Evolutionary conservation across 2,888 invertebrate species (phyloP).

Genomic region (Embidobia sp.): DNA sequence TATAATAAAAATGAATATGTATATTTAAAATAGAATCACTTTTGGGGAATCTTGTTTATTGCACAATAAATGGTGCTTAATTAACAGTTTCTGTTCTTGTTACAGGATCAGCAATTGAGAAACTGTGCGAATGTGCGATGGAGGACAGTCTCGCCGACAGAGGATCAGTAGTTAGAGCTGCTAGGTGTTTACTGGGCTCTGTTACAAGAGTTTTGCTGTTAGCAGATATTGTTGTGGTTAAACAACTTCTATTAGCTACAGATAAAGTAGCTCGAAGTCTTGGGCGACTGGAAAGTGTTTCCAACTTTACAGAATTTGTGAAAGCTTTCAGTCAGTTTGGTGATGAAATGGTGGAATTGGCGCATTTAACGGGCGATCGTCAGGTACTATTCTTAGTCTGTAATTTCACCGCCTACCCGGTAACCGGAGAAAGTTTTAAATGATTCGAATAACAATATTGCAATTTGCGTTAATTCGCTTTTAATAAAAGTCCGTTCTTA

Average conservation of each 20-base stretch:
- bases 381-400: constrained; percentile 79
- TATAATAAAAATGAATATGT: too few relatives aligned
- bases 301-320: constrained; percentile 98
- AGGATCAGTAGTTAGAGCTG: constrained; percentile 92
- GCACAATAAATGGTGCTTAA: too few relatives aligned
- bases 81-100: too few relatives aligned
- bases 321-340: constrained; percentile 99
- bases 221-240: constrained; percentile 98
- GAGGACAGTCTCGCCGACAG: constrained; percentile 85
- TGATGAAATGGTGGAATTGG: constrained; percentile 98
- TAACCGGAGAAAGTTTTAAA: too few relatives aligned
- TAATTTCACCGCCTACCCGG: too few relatives aligned
- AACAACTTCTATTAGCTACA: constrained; percentile 96
- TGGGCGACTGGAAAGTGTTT: constrained; percentile 92
- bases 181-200: constrained; percentile 95
- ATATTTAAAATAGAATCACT: too few relatives aligned
- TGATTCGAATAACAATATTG: too few relatives aligned
- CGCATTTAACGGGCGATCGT: constrained; percentile 93
- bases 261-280: constrained; percentile 95
- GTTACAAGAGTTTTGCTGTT: constrained; percentile 97
- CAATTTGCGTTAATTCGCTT: too few relatives aligned
- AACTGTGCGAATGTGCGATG: constrained; percentile 91
- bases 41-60: too few relatives aligned
- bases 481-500: too few relatives aligned
- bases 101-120: constrained; percentile 94